These are phyloP conservation scores for Ceryle rudis DNA, from an alignment of 2,797 vertebrate species.

Conservation along the genomic window DNA sequence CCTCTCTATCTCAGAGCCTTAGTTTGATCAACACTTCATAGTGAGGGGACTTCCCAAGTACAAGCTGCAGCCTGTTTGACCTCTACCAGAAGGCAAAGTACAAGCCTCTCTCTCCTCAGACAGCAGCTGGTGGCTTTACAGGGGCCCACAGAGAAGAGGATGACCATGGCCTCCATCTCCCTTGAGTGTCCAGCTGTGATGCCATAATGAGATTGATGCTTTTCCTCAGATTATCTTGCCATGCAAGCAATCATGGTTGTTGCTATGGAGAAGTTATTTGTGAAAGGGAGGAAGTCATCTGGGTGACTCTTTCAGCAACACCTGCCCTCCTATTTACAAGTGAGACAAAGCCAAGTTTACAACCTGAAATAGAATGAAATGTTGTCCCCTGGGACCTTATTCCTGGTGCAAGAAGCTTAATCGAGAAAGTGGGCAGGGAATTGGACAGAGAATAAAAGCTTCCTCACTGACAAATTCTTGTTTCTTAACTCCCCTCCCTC, in stretches of 20 bases:
- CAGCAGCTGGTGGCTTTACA: slow-evolving; percentile 16
- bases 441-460: not conserved
- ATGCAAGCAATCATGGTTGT: not conserved
- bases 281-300: slow-evolving; percentile 56
- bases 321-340: slow-evolving; percentile 32
- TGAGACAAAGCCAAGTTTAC: slow-evolving; percentile 35
- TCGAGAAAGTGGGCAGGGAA: not conserved
- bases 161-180: not conserved
- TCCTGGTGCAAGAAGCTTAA: not conserved
- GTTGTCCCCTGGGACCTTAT: not conserved
- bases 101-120: not conserved
- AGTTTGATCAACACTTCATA: not conserved
- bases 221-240: slow-evolving; percentile 53
- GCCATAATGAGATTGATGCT: slow-evolving; percentile 7
- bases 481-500: not conserved
- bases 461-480: not conserved
- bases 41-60: not conserved
- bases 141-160: not conserved
- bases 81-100: not conserved
- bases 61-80: not conserved
- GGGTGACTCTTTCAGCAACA: not conserved
- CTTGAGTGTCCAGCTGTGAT: slow-evolving; percentile 38
- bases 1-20: not conserved
- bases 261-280: not conserved
- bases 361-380: not conserved